Base-by-base conservation (phyloP, 2,797 vertebrate species). In the Acanthurus tractus region DNA sequence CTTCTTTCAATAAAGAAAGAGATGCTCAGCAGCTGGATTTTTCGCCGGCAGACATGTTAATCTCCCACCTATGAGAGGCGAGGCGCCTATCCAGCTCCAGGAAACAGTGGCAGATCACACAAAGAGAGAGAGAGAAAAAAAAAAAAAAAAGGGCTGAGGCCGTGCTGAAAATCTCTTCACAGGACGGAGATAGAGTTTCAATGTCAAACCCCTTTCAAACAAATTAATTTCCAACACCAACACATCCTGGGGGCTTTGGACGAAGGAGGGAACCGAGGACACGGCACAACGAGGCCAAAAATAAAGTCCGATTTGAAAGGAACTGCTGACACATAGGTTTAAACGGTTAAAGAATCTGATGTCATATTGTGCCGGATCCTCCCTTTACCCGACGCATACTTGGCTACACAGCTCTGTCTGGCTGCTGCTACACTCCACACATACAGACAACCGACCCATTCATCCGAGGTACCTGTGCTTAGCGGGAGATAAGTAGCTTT, bases 401-500 rank as follows among this genome's bases (percentile, higher is more conserved):
- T 94, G 92, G 84, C 29, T 34, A 34, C 93, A 93, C 85, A 80
- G 88, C 95, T 92, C 86, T 85, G 94, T 93, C 89, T 92, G 79
- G 83, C 92, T 86, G 90, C 80, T 77, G 80, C 85, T 79, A 70
- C 91, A 88, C 95, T 95, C 93, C 91, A 89, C 94, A 94, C 93
- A 91, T 92, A 90, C 87, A 73, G 94, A 98, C 96, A 98, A 96
- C 91, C 92, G 77, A 83, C 93, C 95, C 94, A 96, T 97, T 97
- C 96, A 97, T 94, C 77, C 85, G 69, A 82, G 89, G 79, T 94
- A 92, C 94, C 94, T 94, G 90, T 91, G 89, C 93, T 90, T 94
- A 94, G 94, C 89, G 48, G 90, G 76, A 93, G 94, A 94, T 95
- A 95, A 95, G 94, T 90, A 94, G 94, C 94, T 95, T 95, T 93